Base-by-base conservation (phyloP, 2,797 vertebrate genomes). In the Rhinophrynus dorsalis region DNA sequence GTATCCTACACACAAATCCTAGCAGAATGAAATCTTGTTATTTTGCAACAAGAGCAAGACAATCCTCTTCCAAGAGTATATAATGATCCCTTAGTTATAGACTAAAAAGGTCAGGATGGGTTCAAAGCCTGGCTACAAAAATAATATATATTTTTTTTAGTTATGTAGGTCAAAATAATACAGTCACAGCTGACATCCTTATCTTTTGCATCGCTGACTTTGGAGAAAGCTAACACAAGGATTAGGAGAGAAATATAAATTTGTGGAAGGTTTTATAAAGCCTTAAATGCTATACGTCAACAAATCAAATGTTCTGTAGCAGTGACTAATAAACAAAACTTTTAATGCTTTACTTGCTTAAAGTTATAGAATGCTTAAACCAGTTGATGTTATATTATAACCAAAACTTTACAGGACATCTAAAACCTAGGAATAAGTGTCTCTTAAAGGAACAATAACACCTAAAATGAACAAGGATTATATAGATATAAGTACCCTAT, bases 131-230 rank as follows among this genome's bases (percentile, higher is more conserved):
- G 26, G 50, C 32, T 52, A 15, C 26, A 52, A 52, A 32, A 52
- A 30, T 29, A 52, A 52, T 17, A 6, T n/a, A 52, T 30, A 30
- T 30, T 52, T 32, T 17, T 52, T 8, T 52, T 30, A 52, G 13
- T 26, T n/a, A 5, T 30, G 50, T 18, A 52, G 27, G 27, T 52
- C 26, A 32, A 17, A 9, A 52, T 32, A 30, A 30, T 52, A 30
- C 50, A 30, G n/a, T n/a, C 26, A 18, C 7, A 26, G 13, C 21
- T 30, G 50, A 32, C n/a, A 52, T 4, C 27, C 50, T 29, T 32
- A 32, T 52, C 50, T 18, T 52, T 18, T 18, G 50, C 50, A 52
- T 30, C 50, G n/a, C n/a, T 52, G 50, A 52, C 27, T 17, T 52
- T 50, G 47, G 20, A 50, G 47, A 50, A 10, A 50, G 10, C 9